These are phyloP conservation scores for Eristalinus sepulchralis DNA, from an alignment of 2,888 invertebrate species.

Conservation along the genomic window DNA sequence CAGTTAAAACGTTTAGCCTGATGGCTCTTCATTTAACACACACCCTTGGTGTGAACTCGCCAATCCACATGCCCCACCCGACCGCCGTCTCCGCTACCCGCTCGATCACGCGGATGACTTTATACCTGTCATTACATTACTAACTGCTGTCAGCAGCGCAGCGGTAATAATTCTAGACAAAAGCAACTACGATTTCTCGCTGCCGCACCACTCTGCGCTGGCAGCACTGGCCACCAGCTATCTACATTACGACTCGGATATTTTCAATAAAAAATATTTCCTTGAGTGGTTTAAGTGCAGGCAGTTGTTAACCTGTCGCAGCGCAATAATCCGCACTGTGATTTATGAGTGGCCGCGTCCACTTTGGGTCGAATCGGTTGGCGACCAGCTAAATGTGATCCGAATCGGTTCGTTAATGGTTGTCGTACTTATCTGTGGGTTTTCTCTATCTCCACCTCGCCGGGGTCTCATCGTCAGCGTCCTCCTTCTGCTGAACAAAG, in stretches of 20 bases:
- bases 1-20: conserved; percentile 25
- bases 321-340: conserved; percentile 60
- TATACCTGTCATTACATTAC: conserved; percentile 59
- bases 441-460: not conserved
- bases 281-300: conserved; percentile 67
- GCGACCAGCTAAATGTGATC: conserved; percentile 40
- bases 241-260: conserved; percentile 54
- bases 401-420: conserved; percentile 50
- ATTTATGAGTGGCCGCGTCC: conserved; percentile 63
- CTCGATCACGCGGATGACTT: conserved; percentile 15
- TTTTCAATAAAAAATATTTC: conserved; percentile 54
- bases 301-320: conserved; percentile 69
- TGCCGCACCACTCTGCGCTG: not conserved
- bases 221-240: conserved; percentile 30
- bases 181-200: not conserved
- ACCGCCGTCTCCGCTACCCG: not conserved
- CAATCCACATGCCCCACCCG: not conserved
- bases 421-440: conserved; percentile 24
- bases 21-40: conserved; percentile 47
- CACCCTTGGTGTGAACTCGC: conserved; percentile 14
- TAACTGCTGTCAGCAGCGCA: conserved; percentile 54
- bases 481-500: not conserved
- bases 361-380: conserved; percentile 36
- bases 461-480: not conserved
- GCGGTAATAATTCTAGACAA: conserved; percentile 54